phyloP scores from a whole-genome alignment of 1,140 invertebrate genomes.

The Drosophila persimilis region DNA sequence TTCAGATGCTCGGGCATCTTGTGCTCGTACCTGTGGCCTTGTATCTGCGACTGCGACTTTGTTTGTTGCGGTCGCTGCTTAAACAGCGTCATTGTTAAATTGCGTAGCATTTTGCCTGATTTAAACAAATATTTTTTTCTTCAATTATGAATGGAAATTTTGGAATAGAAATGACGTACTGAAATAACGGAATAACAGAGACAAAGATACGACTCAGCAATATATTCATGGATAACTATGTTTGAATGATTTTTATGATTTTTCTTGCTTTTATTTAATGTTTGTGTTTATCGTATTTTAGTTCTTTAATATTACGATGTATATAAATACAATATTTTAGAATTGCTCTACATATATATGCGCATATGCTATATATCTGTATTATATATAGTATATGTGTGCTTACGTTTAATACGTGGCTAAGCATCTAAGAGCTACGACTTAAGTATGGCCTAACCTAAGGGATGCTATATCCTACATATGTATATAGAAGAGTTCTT shows the following conservation, averaged over 20 bases:
- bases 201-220: too few species aligned
- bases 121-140: background rate
- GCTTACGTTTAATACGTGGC: conserved; percentile 55
- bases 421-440: conserved; percentile 60
- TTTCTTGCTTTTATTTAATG: conserved; percentile 35
- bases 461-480: conserved; percentile 21
- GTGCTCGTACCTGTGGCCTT: conserved; percentile 60
- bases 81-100: conserved; percentile 1
- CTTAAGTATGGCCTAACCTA: conserved; percentile 63
- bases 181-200: too few species aligned
- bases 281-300: conserved; percentile 42
- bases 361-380: conserved; percentile 36
- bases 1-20: conserved; percentile 86
- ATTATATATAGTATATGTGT: conserved; percentile 21
- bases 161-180: background rate
- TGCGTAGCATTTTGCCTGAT: conserved; percentile 9
- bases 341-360: conserved; percentile 55
- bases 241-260: conserved; percentile 7
- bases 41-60: too few species aligned
- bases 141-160: conserved; percentile 1
- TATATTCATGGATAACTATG: background rate
- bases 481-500: conserved; percentile 28
- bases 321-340: conserved; percentile 59
- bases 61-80: background rate
- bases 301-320: conserved; percentile 38